A percentile compares a stretch with the other conserved stretches of the same genome.
Evolutionary conservation across 2,888 invertebrate species (phyloP).

Genomic region (Catocala nupta): DNA sequence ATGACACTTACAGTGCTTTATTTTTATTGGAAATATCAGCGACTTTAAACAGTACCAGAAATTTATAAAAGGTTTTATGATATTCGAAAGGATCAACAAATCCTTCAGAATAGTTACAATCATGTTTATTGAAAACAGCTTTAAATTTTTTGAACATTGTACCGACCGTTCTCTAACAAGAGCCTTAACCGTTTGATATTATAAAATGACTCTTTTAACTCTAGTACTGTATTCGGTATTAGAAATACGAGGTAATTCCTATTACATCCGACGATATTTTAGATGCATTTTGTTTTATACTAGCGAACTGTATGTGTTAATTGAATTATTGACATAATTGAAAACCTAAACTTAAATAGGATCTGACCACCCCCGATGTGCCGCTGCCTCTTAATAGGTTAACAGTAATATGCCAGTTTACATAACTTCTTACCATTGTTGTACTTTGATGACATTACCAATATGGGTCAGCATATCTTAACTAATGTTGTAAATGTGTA

Average conservation of each 20-base stretch:
- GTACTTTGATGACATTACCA: too few species aligned
- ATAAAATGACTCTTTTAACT: background rate
- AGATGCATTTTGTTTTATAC: too few species aligned
- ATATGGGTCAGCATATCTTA: too few species aligned
- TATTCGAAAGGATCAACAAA: slow-evolving; percentile 66
- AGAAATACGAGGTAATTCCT: background rate
- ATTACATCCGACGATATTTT: too few species aligned
- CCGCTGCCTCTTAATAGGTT: too few species aligned
- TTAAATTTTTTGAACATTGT: slow-evolving; percentile 55
- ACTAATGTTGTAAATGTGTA: too few species aligned
- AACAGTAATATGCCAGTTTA: too few species aligned
- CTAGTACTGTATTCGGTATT: slow-evolving; percentile 13
- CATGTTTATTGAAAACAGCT: slow-evolving; percentile 62
- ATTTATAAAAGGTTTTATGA: slow-evolving; percentile 61
- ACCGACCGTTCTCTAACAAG: slow-evolving; percentile 1
- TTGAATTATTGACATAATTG: too few species aligned
- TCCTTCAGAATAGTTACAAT: slow-evolving; percentile 55
- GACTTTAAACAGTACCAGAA: slow-evolving; percentile 62
- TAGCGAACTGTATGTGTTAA: too few species aligned
- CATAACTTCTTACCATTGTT: too few species aligned
- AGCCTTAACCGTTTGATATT: slow-evolving; percentile 14
- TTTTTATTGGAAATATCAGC: slow-evolving; percentile 50
- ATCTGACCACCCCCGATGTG: too few species aligned
- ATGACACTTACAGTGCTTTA: slow-evolving; percentile 38
- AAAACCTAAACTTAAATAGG: too few species aligned